Evolutionary conservation across 2,113 vertebrate genomes (phyloP), one percentile per base, ranked within the genome.

Genomic region (Pholis gunnellus): DNA sequence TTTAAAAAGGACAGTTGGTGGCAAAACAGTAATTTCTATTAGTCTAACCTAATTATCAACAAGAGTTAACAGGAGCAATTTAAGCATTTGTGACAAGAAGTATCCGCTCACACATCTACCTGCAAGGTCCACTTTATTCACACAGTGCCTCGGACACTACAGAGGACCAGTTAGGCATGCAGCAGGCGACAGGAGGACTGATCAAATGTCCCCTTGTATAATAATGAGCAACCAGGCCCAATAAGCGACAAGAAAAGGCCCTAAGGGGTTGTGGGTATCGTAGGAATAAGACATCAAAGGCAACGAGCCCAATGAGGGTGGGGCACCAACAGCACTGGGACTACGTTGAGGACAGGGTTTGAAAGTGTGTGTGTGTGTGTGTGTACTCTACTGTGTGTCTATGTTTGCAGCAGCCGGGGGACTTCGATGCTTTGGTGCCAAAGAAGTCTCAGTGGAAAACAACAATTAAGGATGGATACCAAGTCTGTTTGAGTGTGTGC

Each of bases 381-480:
- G 38, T 40, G 38, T 78, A 25, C 44, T 76, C 31, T 76, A 40
- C 74, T 82, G 61, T 82, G 75, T 65, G 61, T 36, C 2, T 64
- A 1, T 44, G 57, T 64, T 70, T 17, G 71, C 20, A 56, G 52
- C 81, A 82, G 87, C 87, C 86, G 40, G 52, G 66, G 81, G 87
- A 88, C 54, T 67, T 75, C 48, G 29, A 81, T 88, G 77, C 88
- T 91, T 86, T 90, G 82, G 77, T 82, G 87, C 69, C 73, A 74
- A 89, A 89, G 78, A 88, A 29, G 81, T 87, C 85, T 85, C 73
- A 0, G 65, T 69, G 88, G 85, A 87, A 90, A 92, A 91, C 81
- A 85, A 90, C 90, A 89, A 90, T 92, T 90, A 88, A 73, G 75
- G 83, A 76, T n/a, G 67, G 86, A 88, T 82, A 86, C 86, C 73